phyloP scores from a whole-genome alignment of 2,797 vertebrate species.

The Capromys pilorides region DNA sequence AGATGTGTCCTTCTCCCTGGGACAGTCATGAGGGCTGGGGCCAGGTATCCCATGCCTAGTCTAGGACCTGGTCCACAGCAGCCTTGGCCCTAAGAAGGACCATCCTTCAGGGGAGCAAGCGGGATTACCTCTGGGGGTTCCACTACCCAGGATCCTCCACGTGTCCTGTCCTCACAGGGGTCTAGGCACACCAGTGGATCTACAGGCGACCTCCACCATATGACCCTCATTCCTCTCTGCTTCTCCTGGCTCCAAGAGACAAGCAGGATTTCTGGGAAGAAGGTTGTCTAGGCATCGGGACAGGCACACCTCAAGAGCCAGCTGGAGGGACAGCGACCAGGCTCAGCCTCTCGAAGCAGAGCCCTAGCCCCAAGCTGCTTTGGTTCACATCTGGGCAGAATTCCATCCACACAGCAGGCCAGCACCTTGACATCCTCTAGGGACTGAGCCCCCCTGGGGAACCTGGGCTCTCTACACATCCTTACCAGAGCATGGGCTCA shows the following conservation, averaged over 20 bases:
- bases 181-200: neutral
- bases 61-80: neutral
- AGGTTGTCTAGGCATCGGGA: neutral
- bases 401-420: neutral
- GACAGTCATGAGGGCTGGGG: neutral
- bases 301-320: neutral
- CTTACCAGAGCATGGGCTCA: neutral
- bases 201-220: neutral
- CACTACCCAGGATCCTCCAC: neutral
- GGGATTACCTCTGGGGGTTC: neutral
- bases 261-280: neutral
- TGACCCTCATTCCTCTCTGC: neutral
- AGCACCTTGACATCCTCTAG: neutral
- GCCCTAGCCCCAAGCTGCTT: neutral
- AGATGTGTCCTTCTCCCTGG: neutral
- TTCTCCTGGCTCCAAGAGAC: neutral
- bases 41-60: neutral
- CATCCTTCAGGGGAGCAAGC: neutral
- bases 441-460: neutral
- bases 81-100: neutral
- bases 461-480: neutral
- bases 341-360: neutral
- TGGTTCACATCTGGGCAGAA: neutral
- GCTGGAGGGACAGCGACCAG: neutral
- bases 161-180: neutral